phyloP scores from a whole-genome alignment of 2,888 invertebrate species.

The Tenthredo scrophulariae region DNA sequence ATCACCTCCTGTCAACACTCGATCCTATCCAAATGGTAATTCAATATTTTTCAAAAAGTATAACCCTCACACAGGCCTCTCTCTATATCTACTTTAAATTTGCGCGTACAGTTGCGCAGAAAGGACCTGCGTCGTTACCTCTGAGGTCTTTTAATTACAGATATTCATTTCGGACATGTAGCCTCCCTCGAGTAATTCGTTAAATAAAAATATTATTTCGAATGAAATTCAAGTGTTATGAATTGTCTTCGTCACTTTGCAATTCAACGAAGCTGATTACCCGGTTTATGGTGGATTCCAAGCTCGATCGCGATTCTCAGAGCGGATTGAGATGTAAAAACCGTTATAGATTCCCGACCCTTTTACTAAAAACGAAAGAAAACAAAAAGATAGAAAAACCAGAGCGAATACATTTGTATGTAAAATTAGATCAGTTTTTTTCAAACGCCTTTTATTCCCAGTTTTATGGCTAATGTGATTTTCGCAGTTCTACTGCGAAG shows the following conservation, averaged over 20 bases:
- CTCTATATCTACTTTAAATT: background rate
- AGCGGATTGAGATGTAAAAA: background rate
- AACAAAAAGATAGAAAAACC: background rate
- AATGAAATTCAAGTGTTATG: background rate
- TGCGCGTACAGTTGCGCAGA: background rate
- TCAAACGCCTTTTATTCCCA: slow-evolving; percentile 11
- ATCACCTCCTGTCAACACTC: slow-evolving; percentile 43
- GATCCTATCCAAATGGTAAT: slow-evolving; percentile 8
- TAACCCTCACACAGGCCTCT: background rate
- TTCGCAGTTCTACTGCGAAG: background rate
- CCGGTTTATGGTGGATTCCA: background rate
- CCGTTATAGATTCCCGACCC: background rate
- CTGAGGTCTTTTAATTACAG: background rate
- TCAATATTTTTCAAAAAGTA: slow-evolving; percentile 29
- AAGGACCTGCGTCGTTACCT: background rate
- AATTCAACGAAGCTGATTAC: background rate
- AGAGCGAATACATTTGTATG: slow-evolving; percentile 13
- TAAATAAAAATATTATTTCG: background rate
- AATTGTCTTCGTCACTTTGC: background rate
- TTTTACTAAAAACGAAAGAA: background rate
- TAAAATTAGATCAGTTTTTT: slow-evolving; percentile 27
- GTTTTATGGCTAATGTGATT: slow-evolving; percentile 34
- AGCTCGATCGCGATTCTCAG: background rate
- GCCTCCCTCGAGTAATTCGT: too few relatives aligned
- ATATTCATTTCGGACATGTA: too few relatives aligned